Evolutionary conservation across 2,888 invertebrate genomes (phyloP).

Genomic region (Drosophila helvetica): DNA sequence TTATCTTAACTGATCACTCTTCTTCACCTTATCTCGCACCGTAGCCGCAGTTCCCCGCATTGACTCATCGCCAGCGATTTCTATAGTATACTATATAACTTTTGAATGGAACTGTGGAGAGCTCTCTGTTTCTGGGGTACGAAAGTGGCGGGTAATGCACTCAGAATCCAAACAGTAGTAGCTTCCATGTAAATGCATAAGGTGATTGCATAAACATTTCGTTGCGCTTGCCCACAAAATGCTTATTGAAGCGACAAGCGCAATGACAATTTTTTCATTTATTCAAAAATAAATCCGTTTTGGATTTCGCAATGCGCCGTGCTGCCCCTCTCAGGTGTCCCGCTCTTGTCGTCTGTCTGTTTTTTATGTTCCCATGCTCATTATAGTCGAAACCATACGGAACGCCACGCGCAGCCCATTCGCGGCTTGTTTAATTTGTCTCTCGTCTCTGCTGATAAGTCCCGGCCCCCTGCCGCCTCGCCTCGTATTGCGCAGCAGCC

Average conservation of each 20-base stretch:
- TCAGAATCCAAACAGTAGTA: conserved; percentile 19
- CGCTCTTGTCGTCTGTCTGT: conserved; percentile 7
- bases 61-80: conserved; percentile 24
- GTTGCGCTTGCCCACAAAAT: conserved; percentile 53
- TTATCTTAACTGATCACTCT: conserved; percentile 37
- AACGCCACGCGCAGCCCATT: conserved; percentile 66
- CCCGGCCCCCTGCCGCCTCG: conserved; percentile 38
- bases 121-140: neutral
- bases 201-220: conserved; percentile 64
- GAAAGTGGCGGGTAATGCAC: conserved; percentile 13
- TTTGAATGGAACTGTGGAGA: neutral
- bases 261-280: conserved; percentile 61
- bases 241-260: conserved; percentile 70
- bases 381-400: conserved; percentile 57
- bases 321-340: neutral
- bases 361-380: conserved; percentile 73
- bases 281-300: conserved; percentile 64
- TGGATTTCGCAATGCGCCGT: conserved; percentile 61
- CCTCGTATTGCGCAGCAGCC: conserved; percentile 54
- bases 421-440: conserved; percentile 42
- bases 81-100: conserved; percentile 18
- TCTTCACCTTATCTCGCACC: conserved; percentile 22
- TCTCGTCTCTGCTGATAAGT: conserved; percentile 54
- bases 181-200: conserved; percentile 39
- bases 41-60: neutral